These are phyloP conservation scores for Lepidurus arcticus DNA, from an alignment of 1,140 invertebrate genomes.

Conservation along the genomic window DNA sequence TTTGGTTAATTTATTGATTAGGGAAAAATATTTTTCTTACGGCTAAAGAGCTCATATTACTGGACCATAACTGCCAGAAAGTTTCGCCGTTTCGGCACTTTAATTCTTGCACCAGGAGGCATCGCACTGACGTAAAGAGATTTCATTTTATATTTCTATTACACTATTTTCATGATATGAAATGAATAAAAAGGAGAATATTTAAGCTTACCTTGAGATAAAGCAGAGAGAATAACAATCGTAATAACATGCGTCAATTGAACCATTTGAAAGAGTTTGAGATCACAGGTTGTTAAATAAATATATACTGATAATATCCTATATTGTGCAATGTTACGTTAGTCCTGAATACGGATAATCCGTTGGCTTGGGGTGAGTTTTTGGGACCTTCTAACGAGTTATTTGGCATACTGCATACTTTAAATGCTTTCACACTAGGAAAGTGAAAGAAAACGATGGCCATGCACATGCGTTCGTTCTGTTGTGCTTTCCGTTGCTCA, in stretches of 20 bases:
- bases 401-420: constrained; percentile 2
- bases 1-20: too few relatives aligned
- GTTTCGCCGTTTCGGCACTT: neutral
- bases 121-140: neutral
- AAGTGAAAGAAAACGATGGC: neutral
- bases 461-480: neutral
- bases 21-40: neutral
- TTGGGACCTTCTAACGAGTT: neutral
- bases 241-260: neutral
- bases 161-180: neutral
- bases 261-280: neutral
- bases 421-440: neutral
- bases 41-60: neutral
- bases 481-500: constrained; percentile 13
- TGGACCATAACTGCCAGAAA: neutral
- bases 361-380: neutral
- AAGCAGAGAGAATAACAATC: neutral
- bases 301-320: neutral
- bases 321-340: neutral
- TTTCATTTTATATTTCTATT: neutral
- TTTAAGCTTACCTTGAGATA: neutral
- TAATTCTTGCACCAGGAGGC: neutral
- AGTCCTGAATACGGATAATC: neutral
- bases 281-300: neutral
- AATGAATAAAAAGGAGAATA: neutral